Conservation (phyloP, 2,113 vertebrate genomes). For the Melanerpes formicivorus region DNA sequence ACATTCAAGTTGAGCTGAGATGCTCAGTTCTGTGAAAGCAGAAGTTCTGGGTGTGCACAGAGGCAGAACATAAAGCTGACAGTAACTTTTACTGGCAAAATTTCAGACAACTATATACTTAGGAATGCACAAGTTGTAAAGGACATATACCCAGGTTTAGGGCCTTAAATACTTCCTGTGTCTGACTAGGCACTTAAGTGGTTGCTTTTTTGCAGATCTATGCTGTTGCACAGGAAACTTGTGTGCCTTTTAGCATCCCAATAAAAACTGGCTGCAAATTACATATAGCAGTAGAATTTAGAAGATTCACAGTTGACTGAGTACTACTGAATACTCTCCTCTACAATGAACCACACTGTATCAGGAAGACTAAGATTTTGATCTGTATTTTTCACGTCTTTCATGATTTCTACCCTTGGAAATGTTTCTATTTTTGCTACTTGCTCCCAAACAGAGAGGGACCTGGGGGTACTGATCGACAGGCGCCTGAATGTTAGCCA, state of each 20-base stretch:
- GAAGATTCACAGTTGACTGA: not conserved
- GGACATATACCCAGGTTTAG: not conserved
- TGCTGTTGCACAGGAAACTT: not conserved
- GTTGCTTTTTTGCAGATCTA: not conserved
- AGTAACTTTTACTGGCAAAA: conserved; percentile 19
- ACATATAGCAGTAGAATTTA: conserved; percentile 3
- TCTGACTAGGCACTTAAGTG: not conserved
- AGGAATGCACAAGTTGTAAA: not conserved
- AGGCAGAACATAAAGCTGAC: not conserved
- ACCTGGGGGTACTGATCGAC: no score
- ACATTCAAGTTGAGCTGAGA: not conserved
- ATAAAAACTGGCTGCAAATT: not conserved
- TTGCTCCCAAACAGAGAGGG: no score
- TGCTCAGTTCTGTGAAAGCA: not conserved
- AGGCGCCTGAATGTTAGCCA: no score
- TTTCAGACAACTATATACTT: not conserved
- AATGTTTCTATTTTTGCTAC: not conserved
- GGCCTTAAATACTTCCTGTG: not conserved
- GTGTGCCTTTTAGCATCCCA: not conserved
- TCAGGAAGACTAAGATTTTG: not conserved
- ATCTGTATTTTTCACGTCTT: not conserved
- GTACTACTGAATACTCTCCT: not conserved
- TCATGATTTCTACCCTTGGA: not conserved
- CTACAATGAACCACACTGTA: not conserved
- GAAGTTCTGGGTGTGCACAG: not conserved